Evolutionary conservation across 1,140 invertebrate genomes (phyloP).

Genomic region (Mylabris phalerata): DNA sequence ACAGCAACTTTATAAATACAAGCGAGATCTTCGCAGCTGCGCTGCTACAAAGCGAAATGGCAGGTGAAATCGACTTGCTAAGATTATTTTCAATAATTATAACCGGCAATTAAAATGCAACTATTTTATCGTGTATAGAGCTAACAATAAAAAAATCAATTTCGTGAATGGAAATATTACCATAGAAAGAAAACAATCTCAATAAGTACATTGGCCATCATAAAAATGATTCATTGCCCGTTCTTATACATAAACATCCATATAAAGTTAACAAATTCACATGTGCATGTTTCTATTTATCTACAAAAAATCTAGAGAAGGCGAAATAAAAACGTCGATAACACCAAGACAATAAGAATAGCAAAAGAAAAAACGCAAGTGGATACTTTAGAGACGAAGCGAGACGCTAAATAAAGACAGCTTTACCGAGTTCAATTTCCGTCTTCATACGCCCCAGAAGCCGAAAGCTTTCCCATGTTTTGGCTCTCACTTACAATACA

Average conservation of each 20-base stretch:
- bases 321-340: too few species aligned
- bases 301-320: too few species aligned
- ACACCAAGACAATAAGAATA: too few species aligned
- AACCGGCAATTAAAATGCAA: too few species aligned
- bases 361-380: too few species aligned
- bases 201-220: slow-evolving; percentile 15
- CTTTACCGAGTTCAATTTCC: slow-evolving; percentile 24
- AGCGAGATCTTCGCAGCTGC: slow-evolving; percentile 1
- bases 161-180: slow-evolving; percentile 20
- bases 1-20: slow-evolving; percentile 6
- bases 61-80: too few species aligned
- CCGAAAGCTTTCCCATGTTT: slow-evolving; percentile 31
- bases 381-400: too few species aligned
- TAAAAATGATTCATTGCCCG: slow-evolving; percentile 17
- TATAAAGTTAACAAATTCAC: too few species aligned
- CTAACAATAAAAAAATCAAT: slow-evolving; percentile 17
- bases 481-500: slow-evolving; percentile 19
- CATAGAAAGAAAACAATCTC: slow-evolving; percentile 16
- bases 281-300: too few species aligned
- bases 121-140: too few species aligned
- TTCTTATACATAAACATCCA: slow-evolving; percentile 1
- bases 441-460: slow-evolving; percentile 25
- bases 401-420: background rate
- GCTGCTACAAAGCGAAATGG: too few species aligned
- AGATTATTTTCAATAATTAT: too few species aligned